Evolutionary conservation across 2,888 invertebrate species (phyloP).

Genomic region (Linnaemya vulpina): DNA sequence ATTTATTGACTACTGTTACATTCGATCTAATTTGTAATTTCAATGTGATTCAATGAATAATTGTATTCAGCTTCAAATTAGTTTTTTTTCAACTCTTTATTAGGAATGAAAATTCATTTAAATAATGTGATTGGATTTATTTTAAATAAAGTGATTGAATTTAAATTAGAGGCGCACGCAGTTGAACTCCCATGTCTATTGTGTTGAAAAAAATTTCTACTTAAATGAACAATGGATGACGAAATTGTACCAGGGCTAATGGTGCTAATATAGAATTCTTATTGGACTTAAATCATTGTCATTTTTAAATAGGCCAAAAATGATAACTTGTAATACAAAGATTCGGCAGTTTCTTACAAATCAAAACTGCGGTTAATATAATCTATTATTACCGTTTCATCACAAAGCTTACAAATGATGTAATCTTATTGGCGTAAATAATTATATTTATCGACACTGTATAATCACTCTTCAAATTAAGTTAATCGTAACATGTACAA

Average conservation of each 20-base stretch:
- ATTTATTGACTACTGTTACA: too few relatives aligned
- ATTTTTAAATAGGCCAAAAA: too few relatives aligned
- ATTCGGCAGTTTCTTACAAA: background rate
- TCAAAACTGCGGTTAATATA: background rate
- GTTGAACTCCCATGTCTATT: background rate
- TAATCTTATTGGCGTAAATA: constrained; percentile 4
- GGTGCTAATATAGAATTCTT: background rate
- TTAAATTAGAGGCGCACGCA: background rate
- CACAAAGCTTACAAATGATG: constrained; percentile 35
- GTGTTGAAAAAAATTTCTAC: background rate
- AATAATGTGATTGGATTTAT: background rate
- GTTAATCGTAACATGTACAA: constrained; percentile 42
- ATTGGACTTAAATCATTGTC: background rate
- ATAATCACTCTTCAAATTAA: constrained; percentile 16
- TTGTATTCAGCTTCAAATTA: background rate
- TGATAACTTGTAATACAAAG: too few relatives aligned
- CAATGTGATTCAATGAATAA: background rate
- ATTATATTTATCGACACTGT: constrained; percentile 32
- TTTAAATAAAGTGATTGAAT: background rate
- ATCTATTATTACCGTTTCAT: too few relatives aligned
- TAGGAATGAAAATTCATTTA: background rate
- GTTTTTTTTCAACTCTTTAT: background rate
- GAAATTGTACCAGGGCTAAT: background rate
- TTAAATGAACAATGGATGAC: background rate
- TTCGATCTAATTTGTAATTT: too few relatives aligned